phyloP scores from a whole-genome alignment of 2,113 vertebrate genomes.

The Prionailurus viverrinus region DNA sequence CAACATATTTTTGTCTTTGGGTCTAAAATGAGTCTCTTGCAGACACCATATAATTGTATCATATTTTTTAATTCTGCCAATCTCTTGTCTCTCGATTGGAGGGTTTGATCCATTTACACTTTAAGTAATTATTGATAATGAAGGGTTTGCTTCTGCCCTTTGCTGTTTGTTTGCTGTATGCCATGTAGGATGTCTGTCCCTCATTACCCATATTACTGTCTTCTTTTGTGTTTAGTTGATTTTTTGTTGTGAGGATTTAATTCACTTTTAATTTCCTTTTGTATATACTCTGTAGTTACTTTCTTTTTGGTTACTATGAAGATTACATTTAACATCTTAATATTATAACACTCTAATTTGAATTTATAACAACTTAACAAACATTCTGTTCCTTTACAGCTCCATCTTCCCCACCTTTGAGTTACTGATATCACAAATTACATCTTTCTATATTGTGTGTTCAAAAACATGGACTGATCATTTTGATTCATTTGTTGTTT shows the following conservation, averaged over 20 bases:
- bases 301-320: background rate
- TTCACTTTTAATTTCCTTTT: background rate
- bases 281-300: background rate
- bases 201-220: background rate
- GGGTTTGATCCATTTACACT: background rate
- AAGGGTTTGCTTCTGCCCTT: background rate
- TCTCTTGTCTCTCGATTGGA: background rate
- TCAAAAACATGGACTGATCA: background rate
- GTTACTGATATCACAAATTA: background rate
- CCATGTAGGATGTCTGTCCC: background rate
- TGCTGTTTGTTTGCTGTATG: background rate
- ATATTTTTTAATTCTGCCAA: background rate
- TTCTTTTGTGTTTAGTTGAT: background rate
- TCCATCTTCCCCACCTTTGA: background rate
- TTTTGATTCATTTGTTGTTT: background rate
- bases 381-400: background rate
- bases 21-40: background rate
- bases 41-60: background rate
- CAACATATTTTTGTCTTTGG: background rate
- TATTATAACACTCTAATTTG: background rate
- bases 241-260: background rate
- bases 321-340: background rate
- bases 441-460: background rate
- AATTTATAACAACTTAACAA: background rate
- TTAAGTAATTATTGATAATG: background rate